Evolutionary conservation across 2,113 vertebrate species (phyloP).

Genomic region (Myxocyprinus asiaticus): DNA sequence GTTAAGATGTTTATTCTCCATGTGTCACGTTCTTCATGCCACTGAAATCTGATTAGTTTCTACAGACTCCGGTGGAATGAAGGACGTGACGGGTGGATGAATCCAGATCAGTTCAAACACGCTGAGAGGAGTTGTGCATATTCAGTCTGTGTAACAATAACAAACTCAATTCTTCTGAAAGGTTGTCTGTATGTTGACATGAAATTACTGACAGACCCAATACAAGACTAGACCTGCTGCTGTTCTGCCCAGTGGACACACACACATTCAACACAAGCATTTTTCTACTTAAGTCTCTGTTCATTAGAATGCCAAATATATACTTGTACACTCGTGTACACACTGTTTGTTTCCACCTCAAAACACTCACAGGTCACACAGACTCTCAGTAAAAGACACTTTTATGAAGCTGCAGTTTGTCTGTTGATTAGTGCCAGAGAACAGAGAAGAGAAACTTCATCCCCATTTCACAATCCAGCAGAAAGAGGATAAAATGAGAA

Average conservation of each 20-base stretch:
- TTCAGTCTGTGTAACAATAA: slow-evolving; percentile 3
- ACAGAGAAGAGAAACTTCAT: not conserved
- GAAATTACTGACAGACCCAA: slow-evolving; percentile 19
- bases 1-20: slow-evolving; percentile 73
- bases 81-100: slow-evolving; percentile 90
- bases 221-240: not conserved
- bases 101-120: too few relatives aligned
- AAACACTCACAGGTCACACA: not conserved
- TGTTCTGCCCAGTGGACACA: not conserved
- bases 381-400: not conserved
- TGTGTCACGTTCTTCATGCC: slow-evolving; percentile 94
- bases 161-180: not conserved
- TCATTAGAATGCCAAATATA: not conserved
- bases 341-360: not conserved
- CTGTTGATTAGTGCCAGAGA: not conserved
- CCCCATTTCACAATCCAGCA: not conserved
- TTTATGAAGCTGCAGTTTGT: not conserved
- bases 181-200: not conserved
- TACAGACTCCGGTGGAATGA: slow-evolving; percentile 99
- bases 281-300: not conserved
- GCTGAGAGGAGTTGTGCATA: not conserved
- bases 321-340: not conserved
- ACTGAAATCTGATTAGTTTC: slow-evolving; percentile 97
- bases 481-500: not conserved
- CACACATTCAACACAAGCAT: slow-evolving; percentile 6